A percentile compares a stretch with the other conserved stretches of the same genome.
These are phyloP conservation scores for Halichoeres trimaculatus DNA, from an alignment of 2,113 vertebrate genomes.

Conservation along the genomic window DNA sequence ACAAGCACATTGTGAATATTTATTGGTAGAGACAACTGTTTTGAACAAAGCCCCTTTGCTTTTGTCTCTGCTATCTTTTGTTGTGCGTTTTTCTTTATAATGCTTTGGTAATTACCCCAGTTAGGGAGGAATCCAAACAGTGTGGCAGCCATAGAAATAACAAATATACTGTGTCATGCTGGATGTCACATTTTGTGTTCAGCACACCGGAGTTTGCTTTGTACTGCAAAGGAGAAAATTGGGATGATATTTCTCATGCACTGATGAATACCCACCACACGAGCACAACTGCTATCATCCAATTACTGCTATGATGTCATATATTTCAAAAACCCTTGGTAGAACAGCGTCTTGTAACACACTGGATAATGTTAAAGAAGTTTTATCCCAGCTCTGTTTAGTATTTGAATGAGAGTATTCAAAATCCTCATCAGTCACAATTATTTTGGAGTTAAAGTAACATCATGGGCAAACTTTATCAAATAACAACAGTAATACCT, in stretches of 20 bases:
- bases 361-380: too few species aligned
- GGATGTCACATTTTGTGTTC: slow-evolving; percentile 35
- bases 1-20: slow-evolving; percentile 20
- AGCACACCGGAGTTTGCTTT: slow-evolving; percentile 17
- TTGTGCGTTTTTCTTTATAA: slow-evolving; percentile 32
- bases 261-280: slow-evolving; percentile 5
- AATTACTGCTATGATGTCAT: background rate
- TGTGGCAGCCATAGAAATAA: slow-evolving; percentile 52
- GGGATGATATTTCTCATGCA: background rate
- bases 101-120: slow-evolving; percentile 66
- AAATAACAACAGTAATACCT: too few species aligned
- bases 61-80: slow-evolving; percentile 35
- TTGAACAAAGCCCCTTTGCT: slow-evolving; percentile 14
- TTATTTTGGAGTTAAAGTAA: too few species aligned
- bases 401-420: too few species aligned
- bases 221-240: slow-evolving; percentile 9
- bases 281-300: slow-evolving; percentile 12
- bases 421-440: too few species aligned
- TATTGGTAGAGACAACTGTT: slow-evolving; percentile 24
- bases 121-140: slow-evolving; percentile 55
- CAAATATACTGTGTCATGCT: slow-evolving; percentile 41
- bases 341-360: too few species aligned
- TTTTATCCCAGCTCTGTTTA: too few species aligned
- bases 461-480: too few species aligned
- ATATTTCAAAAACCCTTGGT: slow-evolving; percentile 6